Percentiles rank a stretch among this genome's conserved stretches.
These are phyloP conservation scores for Hecatera dysodea DNA, from an alignment of 2,888 invertebrate genomes.

Conservation along the genomic window DNA sequence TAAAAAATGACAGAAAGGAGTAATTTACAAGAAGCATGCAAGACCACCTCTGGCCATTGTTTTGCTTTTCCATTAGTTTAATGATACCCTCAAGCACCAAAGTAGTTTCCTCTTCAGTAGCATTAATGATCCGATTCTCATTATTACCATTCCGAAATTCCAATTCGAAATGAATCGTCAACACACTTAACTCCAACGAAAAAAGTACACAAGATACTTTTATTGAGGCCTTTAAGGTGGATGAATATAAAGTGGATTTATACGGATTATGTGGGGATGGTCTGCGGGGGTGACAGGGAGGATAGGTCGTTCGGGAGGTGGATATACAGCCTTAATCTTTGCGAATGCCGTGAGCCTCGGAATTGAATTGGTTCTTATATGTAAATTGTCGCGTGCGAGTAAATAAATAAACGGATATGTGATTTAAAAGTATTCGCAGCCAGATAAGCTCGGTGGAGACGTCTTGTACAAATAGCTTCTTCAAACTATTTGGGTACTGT, in stretches of 20 bases:
- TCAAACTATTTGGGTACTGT: slow-evolving; percentile 58
- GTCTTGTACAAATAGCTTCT: slow-evolving; percentile 67
- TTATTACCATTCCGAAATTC: slow-evolving; percentile 37
- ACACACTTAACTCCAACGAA: slow-evolving; percentile 70
- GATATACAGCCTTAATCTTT: slow-evolving; percentile 86
- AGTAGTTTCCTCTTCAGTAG: not conserved
- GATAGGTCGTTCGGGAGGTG: slow-evolving; percentile 69
- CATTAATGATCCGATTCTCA: not conserved
- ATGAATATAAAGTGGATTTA: slow-evolving; percentile 90
- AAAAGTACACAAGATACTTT: slow-evolving; percentile 85
- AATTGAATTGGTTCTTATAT: slow-evolving; percentile 89
- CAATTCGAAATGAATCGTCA: slow-evolving; percentile 65
- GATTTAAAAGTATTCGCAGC: slow-evolving; percentile 82
- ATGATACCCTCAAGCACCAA: not conserved
- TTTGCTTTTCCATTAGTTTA: not conserved
- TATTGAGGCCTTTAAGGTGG: slow-evolving; percentile 90
- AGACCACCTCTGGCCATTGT: not conserved
- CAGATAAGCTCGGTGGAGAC: slow-evolving; percentile 76
- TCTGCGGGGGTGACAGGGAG: slow-evolving; percentile 72
- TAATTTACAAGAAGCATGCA: not conserved
- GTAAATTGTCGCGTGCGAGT: slow-evolving; percentile 88
- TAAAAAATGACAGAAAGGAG: too few species aligned
- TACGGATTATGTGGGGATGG: slow-evolving; percentile 87
- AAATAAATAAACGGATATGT: slow-evolving; percentile 87
- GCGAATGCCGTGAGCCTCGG: slow-evolving; percentile 85